Conservation (phyloP, 2,797 vertebrate species). For the Pangasius krempfi region DNA sequence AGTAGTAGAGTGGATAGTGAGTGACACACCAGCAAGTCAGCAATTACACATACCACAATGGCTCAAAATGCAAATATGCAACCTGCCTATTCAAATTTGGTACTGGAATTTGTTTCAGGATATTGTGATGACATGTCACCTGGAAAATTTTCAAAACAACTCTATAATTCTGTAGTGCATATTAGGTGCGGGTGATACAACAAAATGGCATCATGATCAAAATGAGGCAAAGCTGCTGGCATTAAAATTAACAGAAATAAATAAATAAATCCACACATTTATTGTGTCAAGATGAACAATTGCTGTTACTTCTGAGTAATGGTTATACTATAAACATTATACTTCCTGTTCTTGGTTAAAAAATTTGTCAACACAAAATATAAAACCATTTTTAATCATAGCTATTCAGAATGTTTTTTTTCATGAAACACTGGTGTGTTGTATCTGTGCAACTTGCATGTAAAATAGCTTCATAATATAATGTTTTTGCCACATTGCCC, state of each 20-base stretch:
- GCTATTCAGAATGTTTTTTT: neutral
- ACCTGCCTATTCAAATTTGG: constrained; percentile 36
- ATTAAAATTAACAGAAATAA: neutral
- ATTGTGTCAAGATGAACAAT: neutral
- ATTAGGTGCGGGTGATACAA: neutral
- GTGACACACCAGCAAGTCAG: constrained; percentile 20
- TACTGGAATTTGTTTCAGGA: constrained; percentile 51
- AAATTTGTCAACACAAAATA: neutral
- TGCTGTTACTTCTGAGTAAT: neutral
- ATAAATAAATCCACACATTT: neutral
- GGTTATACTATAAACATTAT: neutral
- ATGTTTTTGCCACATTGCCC: constrained; percentile 14
- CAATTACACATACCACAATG: constrained; percentile 57
- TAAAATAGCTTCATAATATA: constrained; percentile 14
- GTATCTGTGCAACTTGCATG: neutral
- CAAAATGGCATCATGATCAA: constrained; percentile 71
- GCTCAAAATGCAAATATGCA: constrained; percentile 43
- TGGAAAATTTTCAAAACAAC: neutral
- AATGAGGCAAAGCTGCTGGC: constrained; percentile 64
- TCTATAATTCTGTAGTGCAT: neutral
- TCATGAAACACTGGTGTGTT: neutral
- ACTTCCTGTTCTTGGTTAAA: neutral
- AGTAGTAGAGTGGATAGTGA: constrained; percentile 64
- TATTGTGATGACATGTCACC: constrained; percentile 62
- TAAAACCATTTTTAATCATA: neutral